Base-by-base conservation (phyloP, 64 coral and sea anemone genomes). In the Stichodactyla mertensii region DNA sequence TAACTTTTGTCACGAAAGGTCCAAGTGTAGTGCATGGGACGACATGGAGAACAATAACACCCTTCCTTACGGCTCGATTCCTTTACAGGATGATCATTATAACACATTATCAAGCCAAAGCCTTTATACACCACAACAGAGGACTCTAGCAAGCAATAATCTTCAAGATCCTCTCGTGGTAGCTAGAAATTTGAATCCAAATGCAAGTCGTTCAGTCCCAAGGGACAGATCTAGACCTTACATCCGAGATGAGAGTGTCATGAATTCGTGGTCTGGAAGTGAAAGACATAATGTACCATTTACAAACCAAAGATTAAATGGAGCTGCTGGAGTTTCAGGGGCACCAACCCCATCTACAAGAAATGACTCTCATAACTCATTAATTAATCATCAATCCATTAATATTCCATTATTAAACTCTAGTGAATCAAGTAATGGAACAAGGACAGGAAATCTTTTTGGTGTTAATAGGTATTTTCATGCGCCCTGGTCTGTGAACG, bases 21-120 rank as follows among this genome's bases (percentile, higher is more conserved):
- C 82, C 18, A 31, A 52, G 64, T 86, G 71, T 16, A 64, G 28
- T 88, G 61, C 80, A 55, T 79, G 57, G 62, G 54, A 85, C 79
- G 77, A 31, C 8, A 90, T 96, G 88, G 94, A 96, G 51, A 96
- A 96, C 55, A 96, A 96, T 24, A 96, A 96, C 81, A 96, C 82
- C 16, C 89, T 96, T 58, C 94, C 94, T 2, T 93, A 96, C 23
- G 94, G 94, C 22, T 80, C 94, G 26, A 90, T 96, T 84, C 82
- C 77, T 16, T 92, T 87, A 86, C 79, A 88, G 15, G 93, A 88
- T 83, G 11, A 31, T 74, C 69, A 31, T 27, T 8, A 31, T 14
- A 31, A 74, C 24, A 13, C 23, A 69, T 23, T 69, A 13, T 23
- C 69, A 74, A 74, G 27, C 24, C 69, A 74, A 11, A 74, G n/a